Base-by-base conservation (phyloP, 2,797 vertebrate genomes). In the Chelidonichthys spinosus region DNA sequence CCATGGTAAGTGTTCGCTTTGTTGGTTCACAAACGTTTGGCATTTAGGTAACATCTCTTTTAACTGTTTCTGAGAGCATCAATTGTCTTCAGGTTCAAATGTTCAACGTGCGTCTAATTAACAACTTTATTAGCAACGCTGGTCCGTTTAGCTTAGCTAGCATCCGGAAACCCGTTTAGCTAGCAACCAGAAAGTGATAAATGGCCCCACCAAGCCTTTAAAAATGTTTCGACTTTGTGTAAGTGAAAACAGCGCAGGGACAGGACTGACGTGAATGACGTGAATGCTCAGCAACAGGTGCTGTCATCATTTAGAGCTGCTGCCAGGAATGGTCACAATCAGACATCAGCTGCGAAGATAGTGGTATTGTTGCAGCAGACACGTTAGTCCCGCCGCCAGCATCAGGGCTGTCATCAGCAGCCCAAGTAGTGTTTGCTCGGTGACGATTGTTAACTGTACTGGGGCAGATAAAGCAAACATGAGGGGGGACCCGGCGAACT, bases 401-500 rank as follows among this genome's bases (percentile, higher is more conserved):
- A 82, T 82, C 82, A 61, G 46, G 53, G 35, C 84, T 89, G 85
- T 87, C 82, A 84, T 78, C 78, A 35, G 70, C 66, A 11, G 2
- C 17, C 11, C 73, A 73, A 74, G 39, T 33, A 44, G 47, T 83
- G 72, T 85, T 83, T 85, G 72, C 54, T 77, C 82, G 82, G 71
- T 73, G 63, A 37, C 71, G 63, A 55, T 70, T 56, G 74, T 82
- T 74, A 88, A 79, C 39, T 53, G 25, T 18, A 53, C 50, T 25
- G 25, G 50, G 80, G 74, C 60, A 81, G 83, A 88, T 87, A 85
- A 85, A 87, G 79, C 64, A 66, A 72, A 78, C 63, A 81, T 69
- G 69, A 70, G 81, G 74, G 74, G 79, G 66, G 42, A 39, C 49
- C 56, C 14, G 32, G 67, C 39, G 33, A 53, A 44, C 75, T 49